Percentiles rank a stretch among this genome's conserved stretches.
Conservation (phyloP, 2,797 vertebrate species). For the Poecilia picta region DNA sequence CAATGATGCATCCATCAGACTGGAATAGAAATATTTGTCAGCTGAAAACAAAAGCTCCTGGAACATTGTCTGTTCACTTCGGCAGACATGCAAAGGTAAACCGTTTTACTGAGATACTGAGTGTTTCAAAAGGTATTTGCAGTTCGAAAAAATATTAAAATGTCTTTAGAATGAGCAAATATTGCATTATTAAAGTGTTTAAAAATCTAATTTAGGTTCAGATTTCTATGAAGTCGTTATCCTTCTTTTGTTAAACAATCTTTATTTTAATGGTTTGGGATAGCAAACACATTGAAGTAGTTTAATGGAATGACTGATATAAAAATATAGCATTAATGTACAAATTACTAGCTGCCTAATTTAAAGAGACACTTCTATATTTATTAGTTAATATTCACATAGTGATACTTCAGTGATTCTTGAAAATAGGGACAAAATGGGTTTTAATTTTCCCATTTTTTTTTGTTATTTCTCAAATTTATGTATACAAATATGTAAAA, state of each 20-base stretch:
- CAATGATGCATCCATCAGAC: conserved; percentile 64
- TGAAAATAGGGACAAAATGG: too few relatives aligned
- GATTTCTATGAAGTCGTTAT: not conserved
- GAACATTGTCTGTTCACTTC: conserved; percentile 38
- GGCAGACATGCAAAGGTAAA: conserved; percentile 30
- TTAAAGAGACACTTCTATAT: not conserved
- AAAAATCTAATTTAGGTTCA: not conserved
- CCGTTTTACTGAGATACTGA: not conserved
- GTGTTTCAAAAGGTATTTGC: not conserved
- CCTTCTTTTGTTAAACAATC: not conserved
- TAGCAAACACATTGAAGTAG: not conserved
- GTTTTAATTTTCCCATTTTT: too few relatives aligned
- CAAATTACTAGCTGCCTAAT: not conserved
- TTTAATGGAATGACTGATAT: not conserved
- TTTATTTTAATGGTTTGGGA: not conserved
- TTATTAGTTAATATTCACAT: not conserved
- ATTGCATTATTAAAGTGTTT: not conserved
- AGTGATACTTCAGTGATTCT: not conserved
- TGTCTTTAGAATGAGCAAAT: not conserved
- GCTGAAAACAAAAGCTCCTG: conserved; percentile 62
- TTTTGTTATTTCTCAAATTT: too few relatives aligned
- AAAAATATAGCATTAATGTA: not conserved
- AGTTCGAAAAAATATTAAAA: not conserved
- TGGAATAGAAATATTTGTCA: conserved; percentile 73
- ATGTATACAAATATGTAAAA: too few relatives aligned